phyloP scores from a whole-genome alignment of 1,140 invertebrate genomes.

The Macrotrachela quadricornifera region DNA sequence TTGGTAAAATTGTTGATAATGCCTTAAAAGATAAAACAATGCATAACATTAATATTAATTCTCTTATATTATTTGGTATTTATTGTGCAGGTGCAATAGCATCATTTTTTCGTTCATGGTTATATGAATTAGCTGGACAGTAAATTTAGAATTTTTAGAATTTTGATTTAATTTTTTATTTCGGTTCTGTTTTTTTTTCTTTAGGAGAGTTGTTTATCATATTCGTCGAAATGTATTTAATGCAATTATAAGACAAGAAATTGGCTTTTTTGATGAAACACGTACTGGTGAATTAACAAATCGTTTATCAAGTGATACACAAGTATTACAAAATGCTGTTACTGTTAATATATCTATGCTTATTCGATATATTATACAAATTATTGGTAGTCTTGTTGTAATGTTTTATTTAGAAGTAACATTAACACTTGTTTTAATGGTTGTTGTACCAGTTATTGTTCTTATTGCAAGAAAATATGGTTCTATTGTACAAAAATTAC shows the following conservation, averaged over 20 bases:
- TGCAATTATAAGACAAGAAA: slow-evolving; percentile 20
- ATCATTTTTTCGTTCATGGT: slow-evolving; percentile 17
- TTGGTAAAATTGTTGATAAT: slow-evolving; percentile 27
- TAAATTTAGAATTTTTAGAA: not conserved
- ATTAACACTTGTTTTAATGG: slow-evolving; percentile 20
- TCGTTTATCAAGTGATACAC: slow-evolving; percentile 24
- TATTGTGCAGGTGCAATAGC: slow-evolving; percentile 18
- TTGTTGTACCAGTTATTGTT: slow-evolving; percentile 23
- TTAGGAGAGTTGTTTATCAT: slow-evolving; percentile 17
- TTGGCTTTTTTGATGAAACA: slow-evolving; percentile 27
- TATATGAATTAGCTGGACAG: slow-evolving; percentile 24
- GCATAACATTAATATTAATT: slow-evolving; percentile 19
- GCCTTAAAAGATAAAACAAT: slow-evolving; percentile 21
- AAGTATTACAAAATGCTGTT: slow-evolving; percentile 25
- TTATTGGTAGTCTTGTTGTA: slow-evolving; percentile 21
- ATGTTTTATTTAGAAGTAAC: slow-evolving; percentile 26
- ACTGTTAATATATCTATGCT: slow-evolving; percentile 28
- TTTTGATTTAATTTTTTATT: too few species aligned
- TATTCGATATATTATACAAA: slow-evolving; percentile 19
- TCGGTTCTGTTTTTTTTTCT: too few species aligned
- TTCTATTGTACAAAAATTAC: slow-evolving; percentile 18
- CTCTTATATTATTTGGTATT: slow-evolving; percentile 18
- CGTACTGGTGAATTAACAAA: slow-evolving; percentile 28
- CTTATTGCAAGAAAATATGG: slow-evolving; percentile 24
- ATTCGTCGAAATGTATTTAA: slow-evolving; percentile 19